phyloP scores from a whole-genome alignment of 2,113 vertebrate species.

The Tylochromis polylepis region DNA sequence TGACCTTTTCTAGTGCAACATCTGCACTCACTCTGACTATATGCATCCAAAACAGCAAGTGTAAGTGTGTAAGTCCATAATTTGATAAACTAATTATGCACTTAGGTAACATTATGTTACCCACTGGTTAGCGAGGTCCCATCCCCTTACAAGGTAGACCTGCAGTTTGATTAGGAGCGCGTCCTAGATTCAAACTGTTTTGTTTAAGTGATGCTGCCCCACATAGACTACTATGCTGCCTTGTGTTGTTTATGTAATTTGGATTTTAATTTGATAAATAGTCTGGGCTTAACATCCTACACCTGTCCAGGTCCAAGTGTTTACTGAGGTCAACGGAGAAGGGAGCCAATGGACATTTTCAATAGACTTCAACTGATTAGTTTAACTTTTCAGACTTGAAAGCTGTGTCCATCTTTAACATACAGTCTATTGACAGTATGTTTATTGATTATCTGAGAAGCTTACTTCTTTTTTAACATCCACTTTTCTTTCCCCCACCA shows the following conservation, averaged over 20 bases:
- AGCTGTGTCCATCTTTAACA: neutral
- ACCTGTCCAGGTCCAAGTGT: too few relatives aligned
- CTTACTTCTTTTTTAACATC: neutral
- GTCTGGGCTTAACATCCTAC: too few relatives aligned
- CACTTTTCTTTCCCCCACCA: neutral
- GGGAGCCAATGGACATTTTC: neutral
- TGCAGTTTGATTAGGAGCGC: neutral
- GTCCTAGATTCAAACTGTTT: neutral
- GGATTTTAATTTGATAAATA: too few relatives aligned
- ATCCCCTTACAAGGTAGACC: neutral
- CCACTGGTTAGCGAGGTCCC: neutral
- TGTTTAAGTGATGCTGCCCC: neutral
- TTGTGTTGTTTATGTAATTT: neutral
- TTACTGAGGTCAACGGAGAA: fast-evolving
- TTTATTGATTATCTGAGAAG: neutral
- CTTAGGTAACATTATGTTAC: neutral
- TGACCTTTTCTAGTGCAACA: neutral
- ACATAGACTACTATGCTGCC: neutral
- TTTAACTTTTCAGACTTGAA: neutral
- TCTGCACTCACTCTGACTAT: neutral
- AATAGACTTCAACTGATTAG: neutral
- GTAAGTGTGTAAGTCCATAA: neutral
- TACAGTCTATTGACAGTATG: neutral
- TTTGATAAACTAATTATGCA: neutral
- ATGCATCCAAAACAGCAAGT: neutral